Base-by-base conservation (phyloP, 2,113 vertebrate species). In the Vulpes vulpes region DNA sequence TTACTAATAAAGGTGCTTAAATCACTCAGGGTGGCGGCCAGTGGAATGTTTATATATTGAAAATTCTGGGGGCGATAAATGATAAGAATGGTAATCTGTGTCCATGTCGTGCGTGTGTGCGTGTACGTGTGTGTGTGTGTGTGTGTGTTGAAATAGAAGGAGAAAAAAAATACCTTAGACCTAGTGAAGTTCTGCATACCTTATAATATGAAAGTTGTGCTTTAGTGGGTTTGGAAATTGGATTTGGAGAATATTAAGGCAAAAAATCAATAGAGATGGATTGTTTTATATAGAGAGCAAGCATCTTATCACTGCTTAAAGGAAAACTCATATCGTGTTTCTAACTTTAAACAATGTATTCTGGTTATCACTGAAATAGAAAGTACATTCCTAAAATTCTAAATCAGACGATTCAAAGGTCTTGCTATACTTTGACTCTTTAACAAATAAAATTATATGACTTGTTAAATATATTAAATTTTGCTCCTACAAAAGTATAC, bases 161-260 rank as follows among this genome's bases (percentile, higher is more conserved):
- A 95, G 96, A 97, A 97, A 94, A 35, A 97, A 97, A 95, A 73
- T 65, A 80, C 17, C 25, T 91, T 96, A 73, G 62, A 5, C 73
- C 51, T 97, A 69, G 20, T 87, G 73, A 98, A 92, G 76, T 87
- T 97, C 67, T 97, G 89, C 95, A 97, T 11, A 89, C 82, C 69
- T 97, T 97, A 94, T 96, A 97, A 90, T 35, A 97, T 97, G 64
- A 94, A 98, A 98, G 62, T 16, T 98, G 96, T 98, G 87, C 69
- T 98, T 98, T 98, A 85, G 91, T 96, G 78, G 65, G 65, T 97
- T 98, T 98, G 35, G 85, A 98, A 98, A 98, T 92, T 97, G 97
- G 97, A 98, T 92, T 96, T 96, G 96, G 94, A 98, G 83, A 98
- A 97, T 98, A 98, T 98, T 97, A 98, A 96, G 82, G 97, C 97